These are phyloP conservation scores for Limnephilus lunatus DNA, from an alignment of 2,888 invertebrate species.

Conservation along the genomic window DNA sequence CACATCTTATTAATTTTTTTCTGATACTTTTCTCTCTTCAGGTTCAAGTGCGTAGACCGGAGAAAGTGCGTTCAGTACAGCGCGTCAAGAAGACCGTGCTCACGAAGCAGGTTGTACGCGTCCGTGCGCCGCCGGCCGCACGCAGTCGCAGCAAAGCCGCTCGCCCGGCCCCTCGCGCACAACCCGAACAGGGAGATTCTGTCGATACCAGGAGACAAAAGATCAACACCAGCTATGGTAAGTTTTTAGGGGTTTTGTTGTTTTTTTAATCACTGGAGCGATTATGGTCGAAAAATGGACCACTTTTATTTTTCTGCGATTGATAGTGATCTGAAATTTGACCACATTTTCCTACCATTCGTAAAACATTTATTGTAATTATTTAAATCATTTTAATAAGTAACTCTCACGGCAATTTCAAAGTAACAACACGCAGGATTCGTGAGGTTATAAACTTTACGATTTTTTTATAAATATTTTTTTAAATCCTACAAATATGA, in stretches of 20 bases:
- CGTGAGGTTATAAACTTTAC: no score
- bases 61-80: conserved; percentile 89
- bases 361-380: no score
- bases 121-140: conserved; percentile 78
- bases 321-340: no score
- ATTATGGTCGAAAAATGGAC: no score
- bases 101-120: conserved; percentile 90
- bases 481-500: no score
- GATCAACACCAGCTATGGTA: conserved; percentile 87
- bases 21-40: conserved; percentile 68
- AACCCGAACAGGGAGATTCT: conserved; percentile 74
- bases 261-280: no score
- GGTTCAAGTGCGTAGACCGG: conserved; percentile 90
- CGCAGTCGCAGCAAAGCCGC: conserved; percentile 70
- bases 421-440: no score
- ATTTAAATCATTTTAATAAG: no score
- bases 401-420: no score
- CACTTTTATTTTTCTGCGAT: no score
- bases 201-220: conserved; percentile 88
- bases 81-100: conserved; percentile 94
- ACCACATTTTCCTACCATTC: no score
- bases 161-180: conserved; percentile 51
- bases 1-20: neutral
- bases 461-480: no score
- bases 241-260: neutral